These are phyloP conservation scores for Melanotaenia nigrans DNA, from an alignment of 2,797 vertebrate species.

Conservation along the genomic window DNA sequence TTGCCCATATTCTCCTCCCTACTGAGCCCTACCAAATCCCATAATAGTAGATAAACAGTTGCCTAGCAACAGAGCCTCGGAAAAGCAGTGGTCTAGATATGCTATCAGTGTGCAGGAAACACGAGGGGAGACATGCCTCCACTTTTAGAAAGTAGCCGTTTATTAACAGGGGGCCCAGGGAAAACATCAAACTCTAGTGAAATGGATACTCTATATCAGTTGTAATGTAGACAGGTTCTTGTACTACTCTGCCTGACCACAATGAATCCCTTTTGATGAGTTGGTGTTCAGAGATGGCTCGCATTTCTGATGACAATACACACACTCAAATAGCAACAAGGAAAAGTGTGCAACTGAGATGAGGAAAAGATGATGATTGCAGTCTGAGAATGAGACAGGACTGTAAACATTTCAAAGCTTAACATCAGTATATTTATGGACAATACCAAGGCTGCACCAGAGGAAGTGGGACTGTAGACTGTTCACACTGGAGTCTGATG, in stretches of 20 bases:
- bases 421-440: constrained; percentile 24
- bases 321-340: constrained; percentile 17
- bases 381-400: constrained; percentile 4
- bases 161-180: constrained; percentile 70
- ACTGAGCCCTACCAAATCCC: constrained; percentile 64
- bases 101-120: constrained; percentile 57
- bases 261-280: constrained; percentile 73
- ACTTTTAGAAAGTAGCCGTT: constrained; percentile 69
- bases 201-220: constrained; percentile 78
- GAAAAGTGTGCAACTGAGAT: constrained; percentile 36
- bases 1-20: constrained; percentile 54
- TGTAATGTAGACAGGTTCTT: constrained; percentile 66
- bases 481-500: too few relatives aligned
- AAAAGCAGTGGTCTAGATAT: constrained; percentile 65
- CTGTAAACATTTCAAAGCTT: constrained; percentile 15
- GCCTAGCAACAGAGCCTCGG: constrained; percentile 71
- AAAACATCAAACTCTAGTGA: constrained; percentile 72
- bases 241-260: constrained; percentile 65
- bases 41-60: constrained; percentile 76
- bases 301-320: constrained; percentile 69
- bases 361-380: constrained; percentile 21
- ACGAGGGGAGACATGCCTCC: constrained; percentile 55
- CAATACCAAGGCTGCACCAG: not conserved
- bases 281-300: constrained; percentile 57
- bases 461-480: too few relatives aligned